These are phyloP conservation scores for Spisula subtruncata DNA, from an alignment of 2,888 invertebrate genomes.

Conservation along the genomic window DNA sequence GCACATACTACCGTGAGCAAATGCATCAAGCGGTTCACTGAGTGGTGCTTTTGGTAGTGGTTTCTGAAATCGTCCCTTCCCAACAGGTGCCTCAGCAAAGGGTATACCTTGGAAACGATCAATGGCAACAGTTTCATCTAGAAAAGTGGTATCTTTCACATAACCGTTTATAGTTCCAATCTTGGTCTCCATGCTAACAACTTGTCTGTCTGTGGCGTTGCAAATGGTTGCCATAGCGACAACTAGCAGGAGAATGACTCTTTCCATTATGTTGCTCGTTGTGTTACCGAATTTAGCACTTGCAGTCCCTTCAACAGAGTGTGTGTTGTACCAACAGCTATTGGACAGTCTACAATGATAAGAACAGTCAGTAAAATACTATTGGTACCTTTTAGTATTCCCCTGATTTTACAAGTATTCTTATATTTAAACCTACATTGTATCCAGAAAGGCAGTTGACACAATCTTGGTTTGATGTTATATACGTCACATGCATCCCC, in stretches of 20 bases:
- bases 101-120: conserved; percentile 61
- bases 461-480: too few relatives aligned
- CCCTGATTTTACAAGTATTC: too few relatives aligned
- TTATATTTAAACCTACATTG: too few relatives aligned
- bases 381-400: too few relatives aligned
- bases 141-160: conserved; percentile 14
- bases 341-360: too few relatives aligned
- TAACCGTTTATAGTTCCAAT: conserved; percentile 20
- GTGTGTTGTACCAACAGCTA: too few relatives aligned
- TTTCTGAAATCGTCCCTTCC: conserved; percentile 61
- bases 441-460: too few relatives aligned
- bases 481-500: too few relatives aligned
- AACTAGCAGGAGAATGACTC: not conserved
- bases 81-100: conserved; percentile 57
- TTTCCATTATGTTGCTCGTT: not conserved
- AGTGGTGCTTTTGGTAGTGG: conserved; percentile 46
- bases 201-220: not conserved
- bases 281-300: not conserved
- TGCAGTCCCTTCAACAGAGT: not conserved
- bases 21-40: conserved; percentile 53
- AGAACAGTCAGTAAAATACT: too few relatives aligned
- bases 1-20: conserved; percentile 55
- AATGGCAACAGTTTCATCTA: not conserved
- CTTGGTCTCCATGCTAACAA: conserved; percentile 15
- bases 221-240: not conserved